Conservation (phyloP, 2,113 vertebrate genomes). For the Pseudorasbora parva region DNA sequence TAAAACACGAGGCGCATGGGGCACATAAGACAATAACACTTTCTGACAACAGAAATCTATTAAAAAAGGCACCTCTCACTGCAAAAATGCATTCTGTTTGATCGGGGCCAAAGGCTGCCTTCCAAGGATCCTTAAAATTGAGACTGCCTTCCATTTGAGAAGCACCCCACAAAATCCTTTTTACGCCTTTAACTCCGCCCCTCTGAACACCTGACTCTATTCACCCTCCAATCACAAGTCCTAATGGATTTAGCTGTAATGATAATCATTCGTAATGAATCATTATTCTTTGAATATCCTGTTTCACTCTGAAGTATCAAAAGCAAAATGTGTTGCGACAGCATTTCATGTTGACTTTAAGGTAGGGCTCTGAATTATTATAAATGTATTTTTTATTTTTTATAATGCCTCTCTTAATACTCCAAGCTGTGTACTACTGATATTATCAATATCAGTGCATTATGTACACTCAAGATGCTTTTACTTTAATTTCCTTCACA, state of each 20-base stretch:
- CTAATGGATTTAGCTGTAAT: not conserved
- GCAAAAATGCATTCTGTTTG: too few relatives aligned
- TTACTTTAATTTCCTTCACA: constrained; percentile 56
- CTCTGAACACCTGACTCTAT: not conserved
- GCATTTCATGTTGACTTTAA: constrained; percentile 12
- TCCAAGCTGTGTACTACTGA: constrained; percentile 16
- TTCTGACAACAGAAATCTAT: too few relatives aligned
- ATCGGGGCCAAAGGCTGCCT: too few relatives aligned
- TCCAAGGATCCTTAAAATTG: too few relatives aligned
- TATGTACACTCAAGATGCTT: constrained; percentile 40
- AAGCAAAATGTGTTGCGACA: not conserved
- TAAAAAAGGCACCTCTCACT: too few relatives aligned
- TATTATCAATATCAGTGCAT: constrained; percentile 33
- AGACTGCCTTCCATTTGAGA: too few relatives aligned
- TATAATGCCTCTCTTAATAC: not conserved
- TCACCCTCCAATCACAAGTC: not conserved
- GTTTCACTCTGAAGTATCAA: not conserved
- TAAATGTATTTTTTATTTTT: too few relatives aligned
- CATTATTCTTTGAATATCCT: too few relatives aligned
- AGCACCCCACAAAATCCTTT: not conserved
- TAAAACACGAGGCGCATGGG: too few relatives aligned
- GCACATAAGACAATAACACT: too few relatives aligned
- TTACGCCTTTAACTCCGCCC: not conserved
- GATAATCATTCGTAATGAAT: too few relatives aligned
- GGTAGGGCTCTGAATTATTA: not conserved